A percentile compares a stretch with the other conserved stretches of the same genome.
phyloP scores from a whole-genome alignment of 2,797 vertebrate genomes.

The Megalops cyprinoides region DNA sequence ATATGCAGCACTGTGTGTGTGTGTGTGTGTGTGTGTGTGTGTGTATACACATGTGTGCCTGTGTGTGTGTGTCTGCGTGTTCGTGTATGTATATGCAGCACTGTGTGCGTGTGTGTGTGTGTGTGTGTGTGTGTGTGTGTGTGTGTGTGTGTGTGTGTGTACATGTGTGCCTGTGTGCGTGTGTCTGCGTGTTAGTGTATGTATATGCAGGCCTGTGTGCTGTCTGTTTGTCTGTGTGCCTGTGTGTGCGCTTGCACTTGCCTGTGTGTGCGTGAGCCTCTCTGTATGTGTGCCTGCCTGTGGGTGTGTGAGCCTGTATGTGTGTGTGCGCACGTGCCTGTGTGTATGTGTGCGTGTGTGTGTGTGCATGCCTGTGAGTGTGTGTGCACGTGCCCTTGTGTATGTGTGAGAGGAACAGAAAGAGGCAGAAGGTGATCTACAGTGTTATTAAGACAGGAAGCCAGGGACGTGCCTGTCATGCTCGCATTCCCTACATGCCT shows the following conservation, averaged over 20 bases:
- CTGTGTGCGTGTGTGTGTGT: not conserved
- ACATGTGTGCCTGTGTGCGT: not conserved
- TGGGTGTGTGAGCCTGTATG: too few species aligned
- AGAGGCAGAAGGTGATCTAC: too few species aligned
- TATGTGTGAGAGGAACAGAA: not conserved
- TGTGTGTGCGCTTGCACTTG: too few species aligned
- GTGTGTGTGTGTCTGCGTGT: not conserved
- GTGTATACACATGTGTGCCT: not conserved
- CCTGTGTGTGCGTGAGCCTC: too few species aligned
- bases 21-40: not conserved
- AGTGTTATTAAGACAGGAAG: not conserved
- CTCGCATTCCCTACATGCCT: slow-evolving; percentile 3
- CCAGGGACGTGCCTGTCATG: not conserved
- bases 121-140: not conserved
- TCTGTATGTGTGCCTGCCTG: too few species aligned
- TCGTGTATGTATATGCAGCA: too few species aligned
- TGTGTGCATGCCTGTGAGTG: not conserved
- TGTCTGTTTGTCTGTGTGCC: too few species aligned
- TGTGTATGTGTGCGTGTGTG: not conserved
- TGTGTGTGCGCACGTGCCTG: too few species aligned
- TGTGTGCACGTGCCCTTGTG: not conserved
- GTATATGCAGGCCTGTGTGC: not conserved
- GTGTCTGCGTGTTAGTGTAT: not conserved
- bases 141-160: not conserved
- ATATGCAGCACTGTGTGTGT: not conserved